Base-by-base conservation (phyloP, 2,113 vertebrate genomes). In the Ornithorhynchus anatinus region DNA sequence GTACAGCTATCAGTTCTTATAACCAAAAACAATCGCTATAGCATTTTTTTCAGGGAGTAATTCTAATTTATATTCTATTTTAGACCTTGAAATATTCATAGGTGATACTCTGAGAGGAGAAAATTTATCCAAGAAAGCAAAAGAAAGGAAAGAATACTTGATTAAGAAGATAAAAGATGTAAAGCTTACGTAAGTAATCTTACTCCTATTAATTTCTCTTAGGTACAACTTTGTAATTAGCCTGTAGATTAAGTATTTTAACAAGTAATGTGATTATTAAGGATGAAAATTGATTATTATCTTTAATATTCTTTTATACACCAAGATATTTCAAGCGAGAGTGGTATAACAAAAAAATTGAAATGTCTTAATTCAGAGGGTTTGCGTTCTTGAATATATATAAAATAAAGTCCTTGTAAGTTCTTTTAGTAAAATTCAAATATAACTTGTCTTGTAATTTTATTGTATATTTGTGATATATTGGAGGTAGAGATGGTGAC, bases 111-210 rank as follows among this genome's bases (percentile, higher is more conserved):
- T 99, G 59, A 98, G 94, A 91, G 96, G 92, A 54, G 98, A 99
- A 89, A 96, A 84, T 90, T 86, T 99, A 69, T 96, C 96, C 69
- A 99, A 96, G 92, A 97, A 93, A 93, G 94, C 92, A 38, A 99
- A 97, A 80, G 97, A 99, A 64, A 97, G 89, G 86, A 95, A 68
- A 44, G 96, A 99, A 52, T 64, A 51, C 36, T 91, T 98, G 81
- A 89, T 97, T 82, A 97, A 92, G 88, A 94, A 95, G 77, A 95
- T 99, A 77, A 96, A 95, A 84, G 96, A 97, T 64, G 74, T 97
- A 66, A 97, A 95, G 69, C 63, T 86, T 63, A 86, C 75, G 95
- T 96, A 90, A 86, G 89, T 77, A 35, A 72, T 36, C 72, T 54
- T 62, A 27, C n/a, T 61, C 72, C 43, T 69, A 69, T 73, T 69